Percentiles rank a stretch among this genome's conserved stretches.
These are phyloP conservation scores for Bubo bubo DNA, from an alignment of 2,113 vertebrate species.

Conservation along the genomic window DNA sequence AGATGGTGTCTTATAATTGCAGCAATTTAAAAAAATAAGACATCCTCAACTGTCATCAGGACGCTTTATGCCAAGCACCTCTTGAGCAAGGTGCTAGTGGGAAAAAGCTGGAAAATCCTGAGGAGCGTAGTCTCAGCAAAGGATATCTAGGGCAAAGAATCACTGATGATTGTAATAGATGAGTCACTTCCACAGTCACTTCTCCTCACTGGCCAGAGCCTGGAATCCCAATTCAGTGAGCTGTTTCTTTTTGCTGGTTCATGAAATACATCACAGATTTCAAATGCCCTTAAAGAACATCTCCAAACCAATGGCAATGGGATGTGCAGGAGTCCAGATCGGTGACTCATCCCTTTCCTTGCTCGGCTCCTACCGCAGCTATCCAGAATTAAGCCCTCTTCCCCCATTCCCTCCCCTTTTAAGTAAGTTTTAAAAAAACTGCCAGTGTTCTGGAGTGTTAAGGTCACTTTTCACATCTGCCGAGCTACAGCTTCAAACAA, in stretches of 20 bases:
- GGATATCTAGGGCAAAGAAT: background rate
- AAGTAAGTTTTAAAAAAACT: background rate
- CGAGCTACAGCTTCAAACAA: background rate
- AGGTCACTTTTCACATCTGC: background rate
- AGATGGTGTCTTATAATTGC: background rate
- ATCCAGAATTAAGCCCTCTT: background rate
- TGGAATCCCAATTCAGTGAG: background rate
- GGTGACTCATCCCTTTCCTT: background rate
- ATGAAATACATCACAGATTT: background rate
- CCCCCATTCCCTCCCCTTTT: background rate
- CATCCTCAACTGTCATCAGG: fast-evolving
- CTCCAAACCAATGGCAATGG: background rate
- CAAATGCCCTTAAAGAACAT: background rate
- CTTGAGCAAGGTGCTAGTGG: background rate
- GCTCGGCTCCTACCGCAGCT: background rate
- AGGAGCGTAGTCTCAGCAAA: background rate
- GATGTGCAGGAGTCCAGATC: background rate
- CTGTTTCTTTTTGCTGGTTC: background rate
- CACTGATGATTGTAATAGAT: fast-evolving
- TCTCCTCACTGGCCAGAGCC: background rate
- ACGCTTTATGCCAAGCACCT: background rate
- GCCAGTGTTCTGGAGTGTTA: background rate
- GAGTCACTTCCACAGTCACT: background rate
- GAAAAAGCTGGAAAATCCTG: background rate
- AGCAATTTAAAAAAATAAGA: background rate